These are phyloP conservation scores for Arenaria interpres DNA, from an alignment of 2,113 vertebrate genomes.

Conservation along the genomic window DNA sequence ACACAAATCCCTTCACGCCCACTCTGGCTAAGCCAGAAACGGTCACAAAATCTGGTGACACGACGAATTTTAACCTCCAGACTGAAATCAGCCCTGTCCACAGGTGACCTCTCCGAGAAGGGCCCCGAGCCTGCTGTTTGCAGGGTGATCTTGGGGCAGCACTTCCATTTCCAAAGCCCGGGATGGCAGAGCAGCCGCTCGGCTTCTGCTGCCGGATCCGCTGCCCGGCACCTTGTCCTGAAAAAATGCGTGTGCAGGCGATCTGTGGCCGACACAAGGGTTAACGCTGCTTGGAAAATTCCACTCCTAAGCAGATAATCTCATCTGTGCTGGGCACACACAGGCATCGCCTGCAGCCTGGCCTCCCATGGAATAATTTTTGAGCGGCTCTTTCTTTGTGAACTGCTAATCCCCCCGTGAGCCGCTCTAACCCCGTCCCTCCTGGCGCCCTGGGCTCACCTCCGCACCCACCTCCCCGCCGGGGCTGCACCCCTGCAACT, in stretches of 20 bases:
- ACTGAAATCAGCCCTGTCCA: not conserved
- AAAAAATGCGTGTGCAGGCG: accelerated
- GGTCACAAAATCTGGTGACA: not conserved
- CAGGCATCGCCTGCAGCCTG: not conserved
- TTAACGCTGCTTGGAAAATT: constrained; percentile 57
- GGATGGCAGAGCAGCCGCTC: not conserved
- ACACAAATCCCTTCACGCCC: constrained; percentile 39
- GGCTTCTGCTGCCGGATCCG: not conserved
- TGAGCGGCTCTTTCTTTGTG: constrained; percentile 27
- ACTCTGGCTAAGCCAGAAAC: not conserved
- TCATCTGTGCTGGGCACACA: constrained; percentile 47
- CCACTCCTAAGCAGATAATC: constrained; percentile 67
- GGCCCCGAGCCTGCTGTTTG: accelerated
- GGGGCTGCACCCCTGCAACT: not conserved
- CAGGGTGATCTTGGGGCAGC: not conserved
- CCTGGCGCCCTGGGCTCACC: not conserved
- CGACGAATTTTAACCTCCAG: not conserved
- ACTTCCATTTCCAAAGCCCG: not conserved
- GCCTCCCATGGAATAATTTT: constrained; percentile 47
- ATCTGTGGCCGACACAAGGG: not conserved
- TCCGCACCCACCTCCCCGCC: not conserved
- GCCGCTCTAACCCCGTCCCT: not conserved
- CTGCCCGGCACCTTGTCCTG: not conserved
- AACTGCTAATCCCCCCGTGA: constrained; percentile 46
- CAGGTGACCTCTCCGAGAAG: not conserved